Conservation (phyloP, 1,140 invertebrate species). For the Druon quercuslanigerum region DNA sequence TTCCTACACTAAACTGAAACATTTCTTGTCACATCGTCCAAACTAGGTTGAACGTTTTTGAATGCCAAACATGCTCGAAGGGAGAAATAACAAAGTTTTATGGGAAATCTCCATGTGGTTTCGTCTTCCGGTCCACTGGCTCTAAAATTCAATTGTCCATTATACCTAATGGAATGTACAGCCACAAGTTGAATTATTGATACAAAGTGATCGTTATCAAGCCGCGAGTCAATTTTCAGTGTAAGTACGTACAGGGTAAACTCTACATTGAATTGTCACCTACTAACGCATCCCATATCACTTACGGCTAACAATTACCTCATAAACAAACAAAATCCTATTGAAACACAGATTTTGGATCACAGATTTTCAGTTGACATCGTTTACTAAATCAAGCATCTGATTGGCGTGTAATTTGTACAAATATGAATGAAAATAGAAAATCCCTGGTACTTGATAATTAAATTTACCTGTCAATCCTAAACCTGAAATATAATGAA, state of each 20-base stretch:
- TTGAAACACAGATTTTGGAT: not conserved
- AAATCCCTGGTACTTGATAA: too few relatives aligned
- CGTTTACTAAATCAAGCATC: too few relatives aligned
- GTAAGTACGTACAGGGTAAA: slow-evolving; percentile 32
- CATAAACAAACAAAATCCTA: not conserved
- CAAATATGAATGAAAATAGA: too few relatives aligned
- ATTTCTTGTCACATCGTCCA: too few relatives aligned
- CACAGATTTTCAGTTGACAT: too few relatives aligned
- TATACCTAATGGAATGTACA: slow-evolving; percentile 46
- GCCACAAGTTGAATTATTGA: slow-evolving; percentile 59
- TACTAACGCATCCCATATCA: not conserved
- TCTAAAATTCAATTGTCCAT: slow-evolving; percentile 52
- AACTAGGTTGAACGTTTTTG: too few relatives aligned
- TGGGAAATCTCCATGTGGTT: slow-evolving; percentile 29
- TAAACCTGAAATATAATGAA: too few relatives aligned
- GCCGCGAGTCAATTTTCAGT: slow-evolving; percentile 44
- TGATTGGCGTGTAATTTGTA: too few relatives aligned
- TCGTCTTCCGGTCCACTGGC: slow-evolving; percentile 41
- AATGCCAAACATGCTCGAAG: slow-evolving; percentile 1
- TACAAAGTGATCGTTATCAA: slow-evolving; percentile 55
- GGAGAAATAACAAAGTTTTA: slow-evolving; percentile 23
- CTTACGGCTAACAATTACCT: not conserved
- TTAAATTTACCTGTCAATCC: too few relatives aligned
- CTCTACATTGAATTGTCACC: not conserved
- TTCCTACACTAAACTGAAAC: too few relatives aligned